Evolutionary conservation across 1,140 invertebrate genomes (phyloP), one percentile per base, ranked within the genome.

Genomic region (Wasmannia auropunctata): DNA sequence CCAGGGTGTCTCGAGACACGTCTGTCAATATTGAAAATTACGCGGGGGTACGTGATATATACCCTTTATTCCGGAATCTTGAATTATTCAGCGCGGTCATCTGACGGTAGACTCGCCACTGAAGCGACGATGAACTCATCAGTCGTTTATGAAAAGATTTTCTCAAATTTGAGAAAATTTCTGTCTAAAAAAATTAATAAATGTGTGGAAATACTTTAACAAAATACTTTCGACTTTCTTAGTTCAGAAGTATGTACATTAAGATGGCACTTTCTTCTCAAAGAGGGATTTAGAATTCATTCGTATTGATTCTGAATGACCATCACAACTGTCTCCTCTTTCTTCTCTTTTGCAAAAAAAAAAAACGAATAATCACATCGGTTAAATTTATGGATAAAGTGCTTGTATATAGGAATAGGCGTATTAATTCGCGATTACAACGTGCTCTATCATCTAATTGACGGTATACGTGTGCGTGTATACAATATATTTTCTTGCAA

Each of bases 11-110:
- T 51, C 40, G 37, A 65, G 80, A 40, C 67, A 70, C 79, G 77
- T 91, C 77, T 90, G 77, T 90, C 86, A 88, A 88, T 90, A 90
- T 90, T 88, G 77, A 75, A 88, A 87, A 90, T 90, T 75, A 70
- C 79, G 51, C 81, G 88, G 56, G 72, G 79, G 28, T 67, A 46
- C 86, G 76, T 54, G 88, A 37, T 70, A 31, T 60, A 51, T 49
- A 25, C 86, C 69, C 86, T 88, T 86, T 76, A 81, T n/a, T 40
- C 60, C 14, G 46, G 37, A 25, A 63, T 49, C 69, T n/a, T 88
- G 54, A 88, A 88, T 89, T 81, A 88, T 89, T 88, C 25, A 87
- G 72, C 72, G 70, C 49, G 63, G 85, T 79, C 28, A 37, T 69
- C 2, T 25, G 34, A 37, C 11, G 74, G 2, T 67, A 28, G 3